Conservation (phyloP, 2,888 invertebrate species). For the Mellilla xanthometata region DNA sequence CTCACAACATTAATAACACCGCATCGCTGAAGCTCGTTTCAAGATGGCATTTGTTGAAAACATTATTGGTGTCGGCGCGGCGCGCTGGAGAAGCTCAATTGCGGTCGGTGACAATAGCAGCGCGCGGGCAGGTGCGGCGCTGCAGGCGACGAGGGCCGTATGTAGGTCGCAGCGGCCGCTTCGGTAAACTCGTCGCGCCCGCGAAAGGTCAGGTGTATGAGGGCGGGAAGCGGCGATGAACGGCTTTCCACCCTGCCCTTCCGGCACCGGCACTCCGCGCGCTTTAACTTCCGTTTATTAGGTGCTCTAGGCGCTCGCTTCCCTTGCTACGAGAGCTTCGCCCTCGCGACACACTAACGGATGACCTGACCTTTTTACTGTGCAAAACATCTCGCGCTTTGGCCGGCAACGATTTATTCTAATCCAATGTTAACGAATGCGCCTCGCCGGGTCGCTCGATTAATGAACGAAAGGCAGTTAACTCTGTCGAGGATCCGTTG, state of each 20-base stretch:
- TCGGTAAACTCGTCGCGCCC: slow-evolving; percentile 76
- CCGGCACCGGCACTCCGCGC: slow-evolving; percentile 42
- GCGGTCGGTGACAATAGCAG: slow-evolving; percentile 64
- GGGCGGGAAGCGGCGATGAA: slow-evolving; percentile 75
- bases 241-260: slow-evolving; percentile 49
- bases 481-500: slow-evolving; percentile 43
- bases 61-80: slow-evolving; percentile 61
- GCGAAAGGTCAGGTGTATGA: slow-evolving; percentile 80
- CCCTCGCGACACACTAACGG: slow-evolving; percentile 39
- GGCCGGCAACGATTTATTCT: slow-evolving; percentile 47
- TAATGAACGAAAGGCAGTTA: slow-evolving; percentile 50
- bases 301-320: slow-evolving; percentile 56
- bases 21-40: slow-evolving; percentile 53
- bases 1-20: slow-evolving; percentile 65
- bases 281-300: slow-evolving; percentile 73
- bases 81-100: slow-evolving; percentile 61
- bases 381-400: slow-evolving; percentile 38
- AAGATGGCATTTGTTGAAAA: slow-evolving; percentile 60
- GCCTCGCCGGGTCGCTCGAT: slow-evolving; percentile 46
- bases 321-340: slow-evolving; percentile 49
- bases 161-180: slow-evolving; percentile 76
- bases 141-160: slow-evolving; percentile 47
- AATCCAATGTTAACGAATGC: slow-evolving; percentile 60
- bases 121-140: slow-evolving; percentile 37
- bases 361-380: slow-evolving; percentile 41